Evolutionary conservation across 2,797 vertebrate species (phyloP).

Genomic region (Arrhamphus sclerolepis): DNA sequence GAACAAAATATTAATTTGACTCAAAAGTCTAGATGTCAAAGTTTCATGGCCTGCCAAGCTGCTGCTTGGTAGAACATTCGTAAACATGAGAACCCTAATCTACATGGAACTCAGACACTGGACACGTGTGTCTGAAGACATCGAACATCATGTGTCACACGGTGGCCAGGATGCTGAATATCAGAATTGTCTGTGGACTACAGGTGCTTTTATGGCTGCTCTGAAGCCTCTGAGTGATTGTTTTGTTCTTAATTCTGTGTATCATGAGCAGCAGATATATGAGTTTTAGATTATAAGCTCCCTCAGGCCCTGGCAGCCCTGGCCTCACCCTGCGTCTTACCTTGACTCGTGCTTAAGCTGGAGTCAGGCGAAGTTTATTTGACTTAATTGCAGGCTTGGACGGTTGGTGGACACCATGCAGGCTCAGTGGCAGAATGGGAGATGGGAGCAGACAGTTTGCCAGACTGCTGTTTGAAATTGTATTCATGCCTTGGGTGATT

Average conservation of each 20-base stretch:
- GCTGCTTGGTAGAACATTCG: no score
- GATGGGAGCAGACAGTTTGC: conserved; percentile 24
- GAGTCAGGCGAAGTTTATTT: conserved; percentile 5
- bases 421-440: background rate
- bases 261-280: background rate
- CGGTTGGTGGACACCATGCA: background rate
- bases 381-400: conserved; percentile 16
- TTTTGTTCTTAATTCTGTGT: no score
- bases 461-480: conserved; percentile 44
- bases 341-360: background rate
- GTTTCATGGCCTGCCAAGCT: no score
- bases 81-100: no score
- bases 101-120: no score
- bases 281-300: background rate
- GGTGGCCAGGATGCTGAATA: no score
- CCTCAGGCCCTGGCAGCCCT: background rate
- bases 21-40: no score
- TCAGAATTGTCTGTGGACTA: background rate
- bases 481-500: conserved; percentile 43
- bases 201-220: background rate
- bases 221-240: no score
- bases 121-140: no score
- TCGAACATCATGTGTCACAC: no score
- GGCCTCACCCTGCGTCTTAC: background rate
- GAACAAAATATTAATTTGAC: no score